Evolutionary conservation across 2,888 invertebrate species (phyloP), one percentile per base, ranked within the genome.

Genomic region (Aspidapion aeneum): DNA sequence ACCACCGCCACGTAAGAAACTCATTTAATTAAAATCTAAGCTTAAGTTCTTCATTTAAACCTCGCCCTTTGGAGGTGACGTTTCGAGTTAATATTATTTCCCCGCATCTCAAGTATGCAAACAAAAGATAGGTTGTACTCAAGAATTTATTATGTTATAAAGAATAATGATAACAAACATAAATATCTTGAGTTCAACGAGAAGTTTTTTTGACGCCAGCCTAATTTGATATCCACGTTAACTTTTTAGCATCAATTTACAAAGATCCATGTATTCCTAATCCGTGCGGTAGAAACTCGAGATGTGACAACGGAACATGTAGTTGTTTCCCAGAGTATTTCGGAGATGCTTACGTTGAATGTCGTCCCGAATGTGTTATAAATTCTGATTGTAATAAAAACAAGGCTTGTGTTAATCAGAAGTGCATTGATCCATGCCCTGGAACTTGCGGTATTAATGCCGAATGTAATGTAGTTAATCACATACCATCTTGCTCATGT

Each of bases 231-330:
- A n/a, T n/a, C n/a, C n/a, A n/a, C n/a, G n/a, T 19, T 20, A 18
- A 50, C 57, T 48, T 75, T 77, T 67, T 70, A 78, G 77, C 74
- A 80, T 83, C 78, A 66, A 79, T 81, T 68, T 65, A 66, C 60
- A 68, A 71, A 59, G 83, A 89, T 72, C 87, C 85, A 51, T 90
- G 91, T 74, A 82, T 84, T 66, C 85, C 85, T 58, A 83, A 83
- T 9, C 86, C 93, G 0, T 94, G 94, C 74, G 94, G 93, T 57
- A 77, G 87, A 3, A 93, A 93, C 74, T 87, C 93, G 0, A 78
- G 86, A 68, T 91, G 92, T 72, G 84, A 85, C 59, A 84, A 87
- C 61, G 91, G 92, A 1, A 82, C 85, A 59, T 94, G 94, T 75
- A 86, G 87, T 59, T 94, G 93, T 76, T 79, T 88, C 61, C 84